Base-by-base conservation (phyloP, 1,140 invertebrate genomes). In the Eulimnadia texana region DNA sequence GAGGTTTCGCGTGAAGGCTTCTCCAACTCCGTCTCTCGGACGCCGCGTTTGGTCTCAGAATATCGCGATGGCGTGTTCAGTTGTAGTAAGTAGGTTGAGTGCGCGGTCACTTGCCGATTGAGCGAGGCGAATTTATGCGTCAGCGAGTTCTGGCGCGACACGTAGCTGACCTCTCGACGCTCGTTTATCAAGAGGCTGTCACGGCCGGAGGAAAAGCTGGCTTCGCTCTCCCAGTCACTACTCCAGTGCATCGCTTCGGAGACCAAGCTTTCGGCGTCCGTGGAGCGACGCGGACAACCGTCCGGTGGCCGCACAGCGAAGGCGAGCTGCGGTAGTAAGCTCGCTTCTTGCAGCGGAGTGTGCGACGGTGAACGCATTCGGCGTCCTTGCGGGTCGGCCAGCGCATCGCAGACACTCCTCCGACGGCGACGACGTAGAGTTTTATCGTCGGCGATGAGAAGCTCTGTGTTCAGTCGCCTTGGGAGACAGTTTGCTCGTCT, bases 141-240 rank as follows among this genome's bases (percentile, higher is more conserved):
- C n/a, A n/a, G n/a, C n/a, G n/a, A n/a, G n/a, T n/a, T n/a, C n/a
- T n/a, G n/a, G n/a, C n/a, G n/a, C n/a, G n/a, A n/a, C n/a, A n/a
- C n/a, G n/a, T n/a, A n/a, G n/a, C n/a, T n/a, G n/a, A n/a, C n/a
- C n/a, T n/a, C n/a, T 72, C 81, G 0, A 87, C 82, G 65, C 63
- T n/a, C 19, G 22, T 13, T 50, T 50, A 16, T 65, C 22, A 33
- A 29, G 20, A 25, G 42, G 27, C 65, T 61, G 16, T 73, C 70
- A 50, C 74, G 74, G 22, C 73, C 71, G 55, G 78, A 80, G n/a
- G 79, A 80, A 51, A 80, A 70, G 70, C 79, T 80, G 47, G 75
- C 77, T 62, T 80, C 66, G 49, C 55, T 60, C 49, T 67, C 65
- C 27, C 64, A 62, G 23, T 68, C 68, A 50, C 61, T 65, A 51